These are phyloP conservation scores for Bovichtus variegatus DNA, from an alignment of 2,797 vertebrate species.

Conservation along the genomic window DNA sequence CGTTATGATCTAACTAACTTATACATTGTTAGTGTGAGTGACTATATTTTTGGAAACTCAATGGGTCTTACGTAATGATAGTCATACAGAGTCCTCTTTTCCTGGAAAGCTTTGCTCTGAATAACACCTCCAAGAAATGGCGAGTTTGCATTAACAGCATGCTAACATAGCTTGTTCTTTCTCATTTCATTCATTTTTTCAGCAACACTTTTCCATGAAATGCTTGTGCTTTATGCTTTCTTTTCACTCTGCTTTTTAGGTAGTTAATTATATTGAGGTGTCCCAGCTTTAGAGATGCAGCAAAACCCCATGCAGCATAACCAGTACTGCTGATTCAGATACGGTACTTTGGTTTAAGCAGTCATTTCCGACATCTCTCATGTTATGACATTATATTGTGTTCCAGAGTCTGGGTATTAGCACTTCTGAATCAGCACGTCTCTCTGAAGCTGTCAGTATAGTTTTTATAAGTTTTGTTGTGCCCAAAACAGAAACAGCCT, in stretches of 20 bases:
- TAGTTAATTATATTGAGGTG: not conserved
- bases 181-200: constrained; percentile 43
- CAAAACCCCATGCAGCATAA: constrained; percentile 13
- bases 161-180: constrained; percentile 54
- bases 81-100: not conserved
- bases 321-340: constrained; percentile 16
- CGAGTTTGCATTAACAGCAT: constrained; percentile 65
- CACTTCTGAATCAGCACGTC: not conserved
- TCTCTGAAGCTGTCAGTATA: not conserved
- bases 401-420: constrained; percentile 4
- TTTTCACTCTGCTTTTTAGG: constrained; percentile 28
- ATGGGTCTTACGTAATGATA: not conserved
- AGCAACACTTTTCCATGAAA: constrained; percentile 31
- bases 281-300: constrained; percentile 22
- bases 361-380: constrained; percentile 14
- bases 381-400: constrained; percentile 7
- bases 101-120: constrained; percentile 10
- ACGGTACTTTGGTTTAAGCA: constrained; percentile 25
- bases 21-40: not conserved
- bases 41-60: not conserved
- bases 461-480: not conserved
- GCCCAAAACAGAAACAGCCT: constrained; percentile 13
- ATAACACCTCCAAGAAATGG: constrained; percentile 26
- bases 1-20: not conserved
- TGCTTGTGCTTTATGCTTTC: constrained; percentile 53